Evolutionary conservation across 2,888 invertebrate species (phyloP).

Genomic region (Sminthurides aquaticus): DNA sequence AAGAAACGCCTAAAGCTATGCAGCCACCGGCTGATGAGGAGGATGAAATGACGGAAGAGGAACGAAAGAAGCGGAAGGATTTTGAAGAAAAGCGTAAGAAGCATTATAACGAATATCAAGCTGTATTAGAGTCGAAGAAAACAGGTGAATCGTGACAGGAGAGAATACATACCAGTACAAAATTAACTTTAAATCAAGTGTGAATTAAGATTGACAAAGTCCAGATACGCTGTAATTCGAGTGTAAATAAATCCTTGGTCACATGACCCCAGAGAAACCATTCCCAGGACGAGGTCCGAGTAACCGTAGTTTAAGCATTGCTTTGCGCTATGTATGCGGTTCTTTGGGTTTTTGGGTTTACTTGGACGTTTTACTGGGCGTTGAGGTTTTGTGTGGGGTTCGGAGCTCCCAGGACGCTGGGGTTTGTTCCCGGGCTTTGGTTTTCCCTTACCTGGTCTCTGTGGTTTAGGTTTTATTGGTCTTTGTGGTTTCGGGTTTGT

Average conservation of each 20-base stretch:
- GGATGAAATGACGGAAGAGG: constrained; percentile 15
- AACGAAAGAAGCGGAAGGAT: constrained; percentile 2
- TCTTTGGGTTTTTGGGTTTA: background rate
- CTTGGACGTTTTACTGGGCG: too few relatives aligned
- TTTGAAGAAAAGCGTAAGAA: constrained; percentile 13
- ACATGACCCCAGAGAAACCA: constrained; percentile 22
- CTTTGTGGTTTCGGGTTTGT: background rate
- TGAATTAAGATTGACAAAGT: too few relatives aligned
- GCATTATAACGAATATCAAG: constrained; percentile 17
- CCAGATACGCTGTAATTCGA: constrained; percentile 14
- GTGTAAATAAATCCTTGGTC: constrained; percentile 14
- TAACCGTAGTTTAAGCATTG: background rate
- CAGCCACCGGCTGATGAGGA: too few relatives aligned
- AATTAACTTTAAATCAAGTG: background rate
- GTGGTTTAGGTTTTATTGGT: background rate
- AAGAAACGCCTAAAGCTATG: too few relatives aligned
- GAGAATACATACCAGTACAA: background rate
- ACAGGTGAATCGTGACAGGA: background rate
- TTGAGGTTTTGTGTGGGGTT: too few relatives aligned
- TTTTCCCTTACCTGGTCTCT: background rate
- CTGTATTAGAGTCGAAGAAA: constrained; percentile 4
- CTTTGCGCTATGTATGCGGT: background rate
- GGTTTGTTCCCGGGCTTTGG: background rate
- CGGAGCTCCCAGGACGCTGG: background rate
- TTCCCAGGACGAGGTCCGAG: constrained; percentile 10